A percentile compares a stretch with the other conserved stretches of the same genome.
Conservation (phyloP, 2,888 invertebrate species). For the Hypomecis punctinalis region DNA sequence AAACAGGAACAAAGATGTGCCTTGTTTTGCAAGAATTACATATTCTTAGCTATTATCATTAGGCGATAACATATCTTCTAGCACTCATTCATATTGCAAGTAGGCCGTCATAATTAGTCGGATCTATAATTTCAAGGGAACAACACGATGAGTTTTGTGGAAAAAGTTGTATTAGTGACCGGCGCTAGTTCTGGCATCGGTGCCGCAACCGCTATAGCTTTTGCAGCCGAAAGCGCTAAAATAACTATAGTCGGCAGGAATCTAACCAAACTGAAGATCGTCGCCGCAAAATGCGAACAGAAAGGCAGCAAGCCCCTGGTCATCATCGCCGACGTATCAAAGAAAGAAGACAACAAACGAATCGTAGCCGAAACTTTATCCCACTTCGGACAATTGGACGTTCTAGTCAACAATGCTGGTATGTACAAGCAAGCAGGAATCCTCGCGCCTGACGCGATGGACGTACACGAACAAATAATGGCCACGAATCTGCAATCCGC, state of each 20-base stretch:
- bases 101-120: neutral
- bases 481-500: conserved; percentile 37
- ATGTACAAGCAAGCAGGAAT: conserved; percentile 12
- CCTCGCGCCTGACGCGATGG: conserved; percentile 25
- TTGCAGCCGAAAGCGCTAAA: conserved; percentile 44
- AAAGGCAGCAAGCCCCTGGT: conserved; percentile 14
- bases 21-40: no score
- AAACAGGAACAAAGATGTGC: no score
- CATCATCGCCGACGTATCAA: conserved; percentile 19
- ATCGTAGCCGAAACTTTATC: conserved; percentile 12
- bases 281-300: conserved; percentile 16
- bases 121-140: neutral
- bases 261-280: conserved; percentile 39
- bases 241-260: conserved; percentile 49
- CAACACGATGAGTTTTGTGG: conserved; percentile 46
- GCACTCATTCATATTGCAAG: neutral
- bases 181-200: conserved; percentile 55
- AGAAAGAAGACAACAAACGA: conserved; percentile 10
- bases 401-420: conserved; percentile 44
- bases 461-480: conserved; percentile 33
- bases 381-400: conserved; percentile 34
- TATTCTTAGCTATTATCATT: no score
- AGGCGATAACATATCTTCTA: neutral
- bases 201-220: conserved; percentile 43
- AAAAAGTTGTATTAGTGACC: conserved; percentile 52